Percentiles rank a stretch among this genome's conserved stretches.
phyloP scores from a whole-genome alignment of 2,888 invertebrate genomes.

The Plebejus argus region DNA sequence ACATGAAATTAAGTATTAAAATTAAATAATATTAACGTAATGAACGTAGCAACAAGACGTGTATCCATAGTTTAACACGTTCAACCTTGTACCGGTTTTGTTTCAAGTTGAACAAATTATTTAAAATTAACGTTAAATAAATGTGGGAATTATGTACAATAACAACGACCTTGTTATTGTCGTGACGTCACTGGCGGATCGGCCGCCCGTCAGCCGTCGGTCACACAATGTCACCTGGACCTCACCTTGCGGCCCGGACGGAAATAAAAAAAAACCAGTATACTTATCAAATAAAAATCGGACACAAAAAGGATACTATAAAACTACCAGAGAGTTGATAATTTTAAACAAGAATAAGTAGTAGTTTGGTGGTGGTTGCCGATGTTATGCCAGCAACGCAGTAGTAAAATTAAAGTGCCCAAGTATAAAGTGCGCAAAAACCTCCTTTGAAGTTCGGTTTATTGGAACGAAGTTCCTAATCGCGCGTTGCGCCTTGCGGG shows the following conservation, averaged over 20 bases:
- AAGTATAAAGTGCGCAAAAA: too few relatives aligned
- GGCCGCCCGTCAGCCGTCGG: slow-evolving; percentile 50
- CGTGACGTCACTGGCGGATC: slow-evolving; percentile 10
- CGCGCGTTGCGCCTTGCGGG: too few relatives aligned
- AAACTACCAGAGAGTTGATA: not conserved
- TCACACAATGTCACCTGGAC: slow-evolving; percentile 69
- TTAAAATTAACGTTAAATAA: slow-evolving; percentile 17
- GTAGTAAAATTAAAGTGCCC: too few relatives aligned
- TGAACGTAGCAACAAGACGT: slow-evolving; percentile 6
- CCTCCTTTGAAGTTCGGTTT: too few relatives aligned
- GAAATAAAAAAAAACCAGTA: slow-evolving; percentile 1
- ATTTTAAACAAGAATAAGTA: not conserved
- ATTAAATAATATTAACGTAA: not conserved
- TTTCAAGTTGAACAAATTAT: slow-evolving; percentile 22
- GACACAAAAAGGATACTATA: not conserved
- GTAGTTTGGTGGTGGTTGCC: too few relatives aligned
- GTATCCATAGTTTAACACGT: slow-evolving; percentile 5
- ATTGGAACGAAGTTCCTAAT: too few relatives aligned
- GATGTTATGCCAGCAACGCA: too few relatives aligned
- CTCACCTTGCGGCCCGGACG: slow-evolving; percentile 14
- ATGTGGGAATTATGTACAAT: slow-evolving; percentile 14
- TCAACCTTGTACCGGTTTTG: slow-evolving; percentile 15
- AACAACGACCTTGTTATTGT: slow-evolving; percentile 9
- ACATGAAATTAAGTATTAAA: too few relatives aligned
- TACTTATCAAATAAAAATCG: not conserved